These are phyloP conservation scores for Leiothrix lutea DNA, from an alignment of 2,113 vertebrate genomes.

Conservation along the genomic window DNA sequence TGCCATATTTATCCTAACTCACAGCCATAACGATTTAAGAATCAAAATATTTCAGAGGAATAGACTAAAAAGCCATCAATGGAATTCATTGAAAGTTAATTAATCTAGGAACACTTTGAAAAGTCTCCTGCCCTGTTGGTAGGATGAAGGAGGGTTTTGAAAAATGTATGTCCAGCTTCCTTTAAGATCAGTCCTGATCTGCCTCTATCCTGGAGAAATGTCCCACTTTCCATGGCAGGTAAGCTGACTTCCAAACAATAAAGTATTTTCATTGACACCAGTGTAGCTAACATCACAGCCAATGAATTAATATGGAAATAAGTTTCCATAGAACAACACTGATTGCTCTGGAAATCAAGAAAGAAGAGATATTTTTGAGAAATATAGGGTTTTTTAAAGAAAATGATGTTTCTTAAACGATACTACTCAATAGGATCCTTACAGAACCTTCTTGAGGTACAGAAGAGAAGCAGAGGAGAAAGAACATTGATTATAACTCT, in stretches of 20 bases:
- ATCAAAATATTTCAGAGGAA: constrained; percentile 22
- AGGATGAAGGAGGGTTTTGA: neutral
- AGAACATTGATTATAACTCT: neutral
- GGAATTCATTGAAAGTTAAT: neutral
- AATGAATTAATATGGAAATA: neutral
- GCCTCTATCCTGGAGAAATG: neutral
- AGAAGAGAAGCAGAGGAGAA: neutral
- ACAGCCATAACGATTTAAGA: neutral
- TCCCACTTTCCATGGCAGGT: neutral
- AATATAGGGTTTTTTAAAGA: too few relatives aligned
- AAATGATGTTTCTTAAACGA: neutral
- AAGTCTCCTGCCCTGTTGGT: neutral
- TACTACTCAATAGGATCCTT: neutral
- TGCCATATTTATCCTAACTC: neutral
- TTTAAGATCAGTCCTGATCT: neutral
- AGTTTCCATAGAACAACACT: neutral
- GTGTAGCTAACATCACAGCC: neutral
- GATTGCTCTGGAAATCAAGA: neutral
- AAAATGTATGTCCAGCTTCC: neutral
- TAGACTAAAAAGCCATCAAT: constrained; percentile 3
- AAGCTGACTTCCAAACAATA: neutral
- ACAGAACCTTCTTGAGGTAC: neutral
- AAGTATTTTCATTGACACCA: neutral
- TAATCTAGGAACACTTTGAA: neutral
- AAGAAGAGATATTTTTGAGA: neutral